A percentile compares a stretch with the other conserved stretches of the same genome.
phyloP scores from a whole-genome alignment of 1,140 invertebrate genomes.

The Drosophila malerkotliana region DNA sequence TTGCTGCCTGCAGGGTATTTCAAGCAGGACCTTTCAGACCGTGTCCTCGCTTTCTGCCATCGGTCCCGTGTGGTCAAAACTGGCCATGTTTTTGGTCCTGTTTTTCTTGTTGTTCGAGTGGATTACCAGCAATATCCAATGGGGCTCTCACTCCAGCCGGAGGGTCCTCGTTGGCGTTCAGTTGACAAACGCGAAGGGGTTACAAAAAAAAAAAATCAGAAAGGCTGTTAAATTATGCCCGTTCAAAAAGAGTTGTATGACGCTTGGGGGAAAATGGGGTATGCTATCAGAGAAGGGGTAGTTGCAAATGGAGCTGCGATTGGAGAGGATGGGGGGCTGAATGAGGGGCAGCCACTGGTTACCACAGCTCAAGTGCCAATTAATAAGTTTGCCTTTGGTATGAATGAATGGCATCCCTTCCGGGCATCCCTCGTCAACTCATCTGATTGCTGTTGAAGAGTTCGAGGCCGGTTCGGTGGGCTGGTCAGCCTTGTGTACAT shows the following conservation, averaged over 20 bases:
- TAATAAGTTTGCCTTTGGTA: constrained; percentile 77
- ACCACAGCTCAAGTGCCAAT: constrained; percentile 79
- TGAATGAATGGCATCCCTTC: constrained; percentile 60
- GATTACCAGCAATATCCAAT: constrained; percentile 71
- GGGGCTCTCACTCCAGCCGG: constrained; percentile 18
- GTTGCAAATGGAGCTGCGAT: not conserved
- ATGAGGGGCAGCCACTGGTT: constrained; percentile 37
- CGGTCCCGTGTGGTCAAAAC: constrained; percentile 33
- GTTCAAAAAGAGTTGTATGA: constrained; percentile 72
- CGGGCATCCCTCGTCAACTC: constrained; percentile 54
- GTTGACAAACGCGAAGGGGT: constrained; percentile 49
- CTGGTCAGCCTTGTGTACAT: constrained; percentile 65
- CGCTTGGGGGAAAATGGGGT: constrained; percentile 26
- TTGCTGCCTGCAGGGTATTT: constrained; percentile 41
- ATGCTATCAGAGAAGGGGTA: not conserved
- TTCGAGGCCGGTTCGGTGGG: constrained; percentile 20
- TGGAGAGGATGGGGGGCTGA: not conserved
- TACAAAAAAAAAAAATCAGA: constrained; percentile 27
- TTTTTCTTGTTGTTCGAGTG: constrained; percentile 59
- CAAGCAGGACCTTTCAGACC: constrained; percentile 12
- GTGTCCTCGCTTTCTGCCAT: constrained; percentile 26
- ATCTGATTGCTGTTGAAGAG: constrained; percentile 65
- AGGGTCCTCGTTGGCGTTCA: constrained; percentile 41
- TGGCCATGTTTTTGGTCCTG: constrained; percentile 43
- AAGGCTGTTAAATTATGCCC: constrained; percentile 75